phyloP scores from a whole-genome alignment of 2,888 invertebrate genomes.

The Rhingia campestris region DNA sequence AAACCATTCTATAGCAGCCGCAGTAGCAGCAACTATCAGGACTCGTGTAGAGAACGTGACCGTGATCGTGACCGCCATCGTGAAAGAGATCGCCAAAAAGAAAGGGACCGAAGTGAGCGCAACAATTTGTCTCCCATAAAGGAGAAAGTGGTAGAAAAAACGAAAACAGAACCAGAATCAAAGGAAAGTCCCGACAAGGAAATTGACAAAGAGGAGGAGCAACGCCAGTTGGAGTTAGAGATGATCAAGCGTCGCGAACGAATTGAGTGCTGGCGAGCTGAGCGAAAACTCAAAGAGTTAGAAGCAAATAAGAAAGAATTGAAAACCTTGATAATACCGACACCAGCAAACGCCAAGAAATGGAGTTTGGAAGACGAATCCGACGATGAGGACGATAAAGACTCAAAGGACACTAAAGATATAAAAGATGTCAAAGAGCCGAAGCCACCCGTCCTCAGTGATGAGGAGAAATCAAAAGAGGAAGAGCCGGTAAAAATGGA shows the following conservation, averaged over 20 bases:
- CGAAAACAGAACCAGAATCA: constrained; percentile 74
- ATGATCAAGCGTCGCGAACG: constrained; percentile 98
- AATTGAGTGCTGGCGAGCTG: constrained; percentile 97
- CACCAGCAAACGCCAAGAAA: constrained; percentile 86
- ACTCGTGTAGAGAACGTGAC: constrained; percentile 83
- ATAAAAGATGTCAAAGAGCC: constrained; percentile 79
- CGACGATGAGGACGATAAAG: constrained; percentile 90
- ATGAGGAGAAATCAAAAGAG: constrained; percentile 73
- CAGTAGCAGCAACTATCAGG: constrained; percentile 76
- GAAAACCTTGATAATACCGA: constrained; percentile 85
- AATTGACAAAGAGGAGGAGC: constrained; percentile 92
- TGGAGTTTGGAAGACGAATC: constrained; percentile 99
- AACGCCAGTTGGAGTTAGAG: constrained; percentile 94
- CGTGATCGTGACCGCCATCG: constrained; percentile 83
- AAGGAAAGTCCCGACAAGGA: constrained; percentile 83
- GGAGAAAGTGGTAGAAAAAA: constrained; percentile 77
- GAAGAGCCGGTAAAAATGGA: constrained; percentile 83
- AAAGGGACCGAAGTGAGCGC: constrained; percentile 72
- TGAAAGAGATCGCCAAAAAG: constrained; percentile 79
- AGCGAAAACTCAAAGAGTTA: constrained; percentile 93
- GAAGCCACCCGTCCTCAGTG: constrained; percentile 16
- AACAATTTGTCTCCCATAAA: constrained; percentile 74
- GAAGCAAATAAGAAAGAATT: constrained; percentile 91
- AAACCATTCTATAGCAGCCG: constrained; percentile 81
- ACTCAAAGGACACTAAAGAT: constrained; percentile 76